These are phyloP conservation scores for Melikaiella ostensackeni DNA, from an alignment of 2,888 invertebrate species.

Conservation along the genomic window DNA sequence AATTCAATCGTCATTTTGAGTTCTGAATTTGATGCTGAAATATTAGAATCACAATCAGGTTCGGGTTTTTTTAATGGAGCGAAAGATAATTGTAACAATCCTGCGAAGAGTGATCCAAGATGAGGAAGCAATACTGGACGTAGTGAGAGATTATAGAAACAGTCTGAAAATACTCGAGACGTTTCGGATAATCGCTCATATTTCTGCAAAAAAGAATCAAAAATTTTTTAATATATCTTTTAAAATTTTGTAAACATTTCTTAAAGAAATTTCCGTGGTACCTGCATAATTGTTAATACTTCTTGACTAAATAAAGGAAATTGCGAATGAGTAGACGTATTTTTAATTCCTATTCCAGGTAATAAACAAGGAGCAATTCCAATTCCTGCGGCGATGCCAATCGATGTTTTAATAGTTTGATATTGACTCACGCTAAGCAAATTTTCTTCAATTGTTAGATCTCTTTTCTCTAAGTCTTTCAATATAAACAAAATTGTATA, in stretches of 20 bases:
- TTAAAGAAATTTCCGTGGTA: slow-evolving; percentile 76
- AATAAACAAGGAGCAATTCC: slow-evolving; percentile 84
- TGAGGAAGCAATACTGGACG: slow-evolving; percentile 63
- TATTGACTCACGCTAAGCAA: slow-evolving; percentile 84
- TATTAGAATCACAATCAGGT: slow-evolving; percentile 57
- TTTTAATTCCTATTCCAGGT: slow-evolving; percentile 82
- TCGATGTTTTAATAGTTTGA: slow-evolving; percentile 81
- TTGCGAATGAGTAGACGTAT: slow-evolving; percentile 74
- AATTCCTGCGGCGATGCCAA: slow-evolving; percentile 82
- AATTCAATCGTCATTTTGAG: slow-evolving; percentile 81
- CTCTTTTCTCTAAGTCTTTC: slow-evolving; percentile 53
- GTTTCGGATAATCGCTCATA: slow-evolving; percentile 80
- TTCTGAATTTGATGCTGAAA: slow-evolving; percentile 50
- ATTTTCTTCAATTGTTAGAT: slow-evolving; percentile 55
- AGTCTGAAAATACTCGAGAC: slow-evolving; percentile 79
- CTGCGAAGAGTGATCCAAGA: slow-evolving; percentile 79
- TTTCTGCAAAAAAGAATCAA: slow-evolving; percentile 72
- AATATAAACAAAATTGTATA: slow-evolving; percentile 58
- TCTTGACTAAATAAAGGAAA: slow-evolving; percentile 72
- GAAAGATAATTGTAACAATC: slow-evolving; percentile 84
- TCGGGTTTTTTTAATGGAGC: slow-evolving; percentile 83
- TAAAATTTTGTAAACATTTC: slow-evolving; percentile 55
- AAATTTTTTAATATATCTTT: not conserved
- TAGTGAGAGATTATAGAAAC: slow-evolving; percentile 61
- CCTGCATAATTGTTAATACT: slow-evolving; percentile 76